Conservation (phyloP, 2,797 vertebrate species). For the Sebastes alutus region DNA sequence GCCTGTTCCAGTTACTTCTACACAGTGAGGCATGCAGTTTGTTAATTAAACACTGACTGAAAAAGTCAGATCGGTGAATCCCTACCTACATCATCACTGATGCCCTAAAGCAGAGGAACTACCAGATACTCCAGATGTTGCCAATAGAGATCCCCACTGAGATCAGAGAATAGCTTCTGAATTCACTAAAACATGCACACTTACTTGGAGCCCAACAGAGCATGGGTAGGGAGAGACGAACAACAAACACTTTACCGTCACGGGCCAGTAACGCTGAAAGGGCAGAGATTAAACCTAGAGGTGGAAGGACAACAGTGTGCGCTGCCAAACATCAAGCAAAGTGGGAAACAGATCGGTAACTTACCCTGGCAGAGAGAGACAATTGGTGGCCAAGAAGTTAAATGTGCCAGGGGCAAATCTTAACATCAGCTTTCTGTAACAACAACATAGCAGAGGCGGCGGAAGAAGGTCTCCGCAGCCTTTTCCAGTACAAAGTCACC, state of each 20-base stretch:
- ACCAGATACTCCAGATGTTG: background rate
- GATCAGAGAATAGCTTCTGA: background rate
- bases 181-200: slow-evolving; percentile 4
- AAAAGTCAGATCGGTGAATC: too few relatives aligned
- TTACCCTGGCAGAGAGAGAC: background rate
- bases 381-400: slow-evolving; percentile 11
- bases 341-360: background rate
- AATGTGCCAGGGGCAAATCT: background rate
- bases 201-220: background rate
- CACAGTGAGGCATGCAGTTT: too few relatives aligned
- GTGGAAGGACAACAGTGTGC: slow-evolving; percentile 16
- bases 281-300: background rate
- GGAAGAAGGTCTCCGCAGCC: slow-evolving; percentile 1
- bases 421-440: slow-evolving; percentile 1
- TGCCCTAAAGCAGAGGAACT: background rate
- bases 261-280: slow-evolving; percentile 1
- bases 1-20: too few relatives aligned
- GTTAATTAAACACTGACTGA: too few relatives aligned
- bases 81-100: background rate
- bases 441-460: background rate
- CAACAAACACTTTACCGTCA: slow-evolving; percentile 7
- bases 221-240: background rate
- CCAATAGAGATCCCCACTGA: background rate
- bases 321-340: slow-evolving; percentile 8
- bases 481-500: slow-evolving; percentile 12